Evolutionary conservation across 2,888 invertebrate genomes (phyloP), one percentile per base, ranked within the genome.

Genomic region (Heteromyza rotundicornis): DNA sequence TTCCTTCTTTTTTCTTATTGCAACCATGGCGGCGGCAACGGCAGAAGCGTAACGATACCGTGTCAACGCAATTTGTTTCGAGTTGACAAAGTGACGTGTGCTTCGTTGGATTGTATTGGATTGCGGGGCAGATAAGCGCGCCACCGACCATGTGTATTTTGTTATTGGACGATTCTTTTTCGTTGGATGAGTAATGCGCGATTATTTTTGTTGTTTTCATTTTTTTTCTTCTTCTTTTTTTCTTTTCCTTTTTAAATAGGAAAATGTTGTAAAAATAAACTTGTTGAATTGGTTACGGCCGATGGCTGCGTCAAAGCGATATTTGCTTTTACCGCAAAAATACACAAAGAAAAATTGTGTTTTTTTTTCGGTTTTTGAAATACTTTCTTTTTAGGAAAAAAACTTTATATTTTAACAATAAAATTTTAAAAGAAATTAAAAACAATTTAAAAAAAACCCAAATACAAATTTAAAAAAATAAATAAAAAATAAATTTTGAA

Each of bases 1-100:
- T 8, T 32, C 5, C 32, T 32, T 32, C 7, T 32, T 32, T 5
- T 32, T 32, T 32, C n/a, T n/a, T n/a, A n/a, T n/a, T n/a, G n/a
- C n/a, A n/a, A n/a, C n/a, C n/a, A n/a, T n/a, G n/a, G n/a, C n/a
- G n/a, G n/a, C 27, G 10, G 27, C 27, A 27, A 27, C 27, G n/a
- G n/a, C 27, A 27, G 27, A 5, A 27, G 10, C 27, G 27, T 10
- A 27, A 27, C 27, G n/a, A n/a, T n/a, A n/a, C n/a, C 47, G 51
- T 23, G 52, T 52, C 52, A 52, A 52, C 52, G 14, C 35, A 53
- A 35, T 53, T 53, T 35, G 40, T 40, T 16, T 10, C 52, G 32
- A 23, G 24, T 16, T 35, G 54, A 54, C 36, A 20, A 14, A 7
- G 35, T 35, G 54, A 35, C 20, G 54, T n/a, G 40, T n/a, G 7